These are phyloP conservation scores for Pholis gunnellus DNA, from an alignment of 2,113 vertebrate species.

Conservation along the genomic window DNA sequence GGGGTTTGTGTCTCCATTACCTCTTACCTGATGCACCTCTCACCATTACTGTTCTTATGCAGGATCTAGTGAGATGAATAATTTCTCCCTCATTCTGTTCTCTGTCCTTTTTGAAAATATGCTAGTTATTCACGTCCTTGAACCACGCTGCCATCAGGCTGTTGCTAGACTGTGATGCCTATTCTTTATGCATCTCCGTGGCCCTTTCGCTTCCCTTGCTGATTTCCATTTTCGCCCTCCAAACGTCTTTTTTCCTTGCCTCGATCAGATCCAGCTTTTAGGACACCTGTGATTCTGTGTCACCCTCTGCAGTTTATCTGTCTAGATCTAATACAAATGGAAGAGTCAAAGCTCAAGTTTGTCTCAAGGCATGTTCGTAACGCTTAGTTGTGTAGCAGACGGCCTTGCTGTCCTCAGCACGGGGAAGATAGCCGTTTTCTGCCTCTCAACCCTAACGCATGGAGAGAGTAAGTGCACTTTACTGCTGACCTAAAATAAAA, in stretches of 20 bases:
- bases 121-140: constrained; percentile 48
- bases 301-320: constrained; percentile 6
- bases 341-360: constrained; percentile 37
- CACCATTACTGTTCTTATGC: constrained; percentile 45
- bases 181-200: constrained; percentile 38
- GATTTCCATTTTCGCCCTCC: constrained; percentile 28
- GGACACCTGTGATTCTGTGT: background rate
- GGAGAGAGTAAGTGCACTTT: constrained; percentile 75
- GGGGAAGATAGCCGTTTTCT: constrained; percentile 66
- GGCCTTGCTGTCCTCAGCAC: constrained; percentile 60
- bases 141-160: constrained; percentile 42
- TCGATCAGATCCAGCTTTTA: constrained; percentile 19
- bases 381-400: constrained; percentile 62
- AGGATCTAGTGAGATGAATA: constrained; percentile 32
- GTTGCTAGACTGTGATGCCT: constrained; percentile 29
- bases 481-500: constrained; percentile 81
- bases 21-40: constrained; percentile 54
- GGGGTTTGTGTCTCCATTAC: constrained; percentile 54
- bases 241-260: background rate
- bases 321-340: constrained; percentile 23
- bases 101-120: constrained; percentile 9
- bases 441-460: constrained; percentile 71
- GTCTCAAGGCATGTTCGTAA: constrained; percentile 42
- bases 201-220: background rate
- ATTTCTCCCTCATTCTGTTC: constrained; percentile 17